A percentile compares a stretch with the other conserved stretches of the same genome.
Evolutionary conservation across 2,888 invertebrate species (phyloP).

Genomic region (Drosophila meridiana): DNA sequence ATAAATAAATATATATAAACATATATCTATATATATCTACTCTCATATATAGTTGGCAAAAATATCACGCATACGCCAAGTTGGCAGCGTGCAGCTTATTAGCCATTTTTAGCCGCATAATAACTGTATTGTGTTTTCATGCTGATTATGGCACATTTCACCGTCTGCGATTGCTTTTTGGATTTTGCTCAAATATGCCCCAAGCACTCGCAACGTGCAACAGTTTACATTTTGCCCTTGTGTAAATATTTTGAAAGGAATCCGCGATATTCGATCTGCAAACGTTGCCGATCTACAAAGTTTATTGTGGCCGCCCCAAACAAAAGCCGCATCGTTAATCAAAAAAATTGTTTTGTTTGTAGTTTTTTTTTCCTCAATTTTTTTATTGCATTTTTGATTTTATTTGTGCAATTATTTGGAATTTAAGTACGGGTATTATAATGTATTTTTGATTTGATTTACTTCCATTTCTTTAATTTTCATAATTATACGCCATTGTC

Average conservation of each 20-base stretch:
- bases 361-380: neutral
- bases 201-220: conserved; percentile 22
- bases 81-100: conserved; percentile 46
- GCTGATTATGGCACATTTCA: conserved; percentile 37
- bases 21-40: neutral
- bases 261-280: conserved; percentile 4
- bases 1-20: conserved; percentile 4
- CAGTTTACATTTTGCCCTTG: conserved; percentile 56
- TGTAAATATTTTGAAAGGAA: conserved; percentile 72
- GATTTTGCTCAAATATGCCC: neutral
- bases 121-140: conserved; percentile 21
- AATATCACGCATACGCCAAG: conserved; percentile 71
- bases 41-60: neutral
- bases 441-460: conserved; percentile 54
- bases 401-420: conserved; percentile 56
- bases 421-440: conserved; percentile 48
- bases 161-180: conserved; percentile 8
- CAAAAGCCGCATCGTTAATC: conserved; percentile 59
- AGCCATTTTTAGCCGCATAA: conserved; percentile 37
- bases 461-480: conserved; percentile 45
- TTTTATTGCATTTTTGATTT: conserved; percentile 39
- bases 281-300: conserved; percentile 20
- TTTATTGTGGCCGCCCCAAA: conserved; percentile 19
- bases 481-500: conserved; percentile 46
- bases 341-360: conserved; percentile 24